These are phyloP conservation scores for Nymphalis io DNA, from an alignment of 1,140 invertebrate genomes.

Conservation along the genomic window DNA sequence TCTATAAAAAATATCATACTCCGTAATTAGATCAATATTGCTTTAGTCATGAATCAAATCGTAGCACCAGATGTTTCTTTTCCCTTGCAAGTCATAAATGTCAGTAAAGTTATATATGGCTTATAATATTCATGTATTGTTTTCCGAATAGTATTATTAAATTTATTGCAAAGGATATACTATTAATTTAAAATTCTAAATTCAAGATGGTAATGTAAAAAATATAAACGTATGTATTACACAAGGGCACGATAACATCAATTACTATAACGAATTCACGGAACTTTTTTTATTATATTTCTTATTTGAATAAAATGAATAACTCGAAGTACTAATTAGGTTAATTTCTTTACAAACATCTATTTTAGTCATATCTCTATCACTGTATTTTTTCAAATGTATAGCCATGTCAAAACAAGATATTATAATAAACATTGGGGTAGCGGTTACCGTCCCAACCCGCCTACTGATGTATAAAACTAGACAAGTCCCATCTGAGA, in stretches of 20 bases:
- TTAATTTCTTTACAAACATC: too few relatives aligned
- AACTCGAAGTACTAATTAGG: too few relatives aligned
- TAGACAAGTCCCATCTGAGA: conserved; percentile 6
- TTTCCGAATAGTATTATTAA: conserved; percentile 11
- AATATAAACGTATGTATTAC: too few relatives aligned
- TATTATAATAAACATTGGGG: not conserved
- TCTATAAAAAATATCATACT: not conserved
- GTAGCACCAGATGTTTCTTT: conserved; percentile 29
- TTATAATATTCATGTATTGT: conserved; percentile 16
- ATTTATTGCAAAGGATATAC: conserved; percentile 43
- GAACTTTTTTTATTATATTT: too few relatives aligned
- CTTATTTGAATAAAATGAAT: too few relatives aligned
- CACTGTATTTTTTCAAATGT: not conserved
- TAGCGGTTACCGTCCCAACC: not conserved
- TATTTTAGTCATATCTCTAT: not conserved
- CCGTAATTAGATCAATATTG: conserved; percentile 11
- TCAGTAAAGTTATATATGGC: conserved; percentile 18
- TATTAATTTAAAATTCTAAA: conserved; percentile 36
- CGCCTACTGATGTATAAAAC: conserved; percentile 6
- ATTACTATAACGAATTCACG: too few relatives aligned
- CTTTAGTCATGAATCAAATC: conserved; percentile 19
- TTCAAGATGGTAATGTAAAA: too few relatives aligned
- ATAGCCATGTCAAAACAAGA: conserved; percentile 4
- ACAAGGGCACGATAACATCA: too few relatives aligned
- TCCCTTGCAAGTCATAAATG: conserved; percentile 28